Percentiles rank a stretch among this genome's conserved stretches.
Evolutionary conservation across 2,797 vertebrate species (phyloP).

Genomic region (Chelmon rostratus): DNA sequence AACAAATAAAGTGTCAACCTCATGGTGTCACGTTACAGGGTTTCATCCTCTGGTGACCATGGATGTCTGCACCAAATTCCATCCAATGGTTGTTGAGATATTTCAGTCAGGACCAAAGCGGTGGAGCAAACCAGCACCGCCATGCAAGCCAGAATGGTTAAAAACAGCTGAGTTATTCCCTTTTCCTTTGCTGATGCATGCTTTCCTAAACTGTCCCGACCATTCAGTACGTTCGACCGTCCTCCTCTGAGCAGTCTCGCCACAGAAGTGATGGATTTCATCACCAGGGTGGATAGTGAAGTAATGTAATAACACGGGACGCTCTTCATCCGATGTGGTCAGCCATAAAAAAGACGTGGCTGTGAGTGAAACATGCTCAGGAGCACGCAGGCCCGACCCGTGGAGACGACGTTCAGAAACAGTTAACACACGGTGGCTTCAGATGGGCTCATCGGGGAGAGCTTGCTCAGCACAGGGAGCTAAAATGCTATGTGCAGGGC

Average conservation of each 20-base stretch:
- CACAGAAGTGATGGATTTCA: conserved; percentile 33
- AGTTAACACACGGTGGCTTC: conserved; percentile 21
- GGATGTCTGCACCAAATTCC: not conserved
- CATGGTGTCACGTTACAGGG: not conserved
- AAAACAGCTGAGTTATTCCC: not conserved
- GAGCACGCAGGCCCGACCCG: conserved; percentile 5
- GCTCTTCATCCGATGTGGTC: conserved; percentile 52
- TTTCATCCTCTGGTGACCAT: not conserved
- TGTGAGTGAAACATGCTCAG: conserved; percentile 5
- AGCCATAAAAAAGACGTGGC: conserved; percentile 17
- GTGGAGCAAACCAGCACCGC: not conserved
- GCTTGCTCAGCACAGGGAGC: conserved; percentile 48
- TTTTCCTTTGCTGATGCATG: conserved; percentile 5
- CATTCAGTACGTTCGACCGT: not conserved
- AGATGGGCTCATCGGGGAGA: conserved; percentile 29
- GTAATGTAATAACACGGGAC: conserved; percentile 31
- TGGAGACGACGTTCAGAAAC: conserved; percentile 21
- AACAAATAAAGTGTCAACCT: not conserved
- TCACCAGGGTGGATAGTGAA: conserved; percentile 19
- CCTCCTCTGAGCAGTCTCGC: conserved; percentile 1
- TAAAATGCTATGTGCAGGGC: conserved; percentile 3
- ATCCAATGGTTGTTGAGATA: not conserved
- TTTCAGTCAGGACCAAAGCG: not conserved
- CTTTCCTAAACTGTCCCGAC: not conserved
- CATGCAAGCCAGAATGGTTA: not conserved